Conservation (phyloP, 1,140 invertebrate species). For the Lysiphlebus fabarum region DNA sequence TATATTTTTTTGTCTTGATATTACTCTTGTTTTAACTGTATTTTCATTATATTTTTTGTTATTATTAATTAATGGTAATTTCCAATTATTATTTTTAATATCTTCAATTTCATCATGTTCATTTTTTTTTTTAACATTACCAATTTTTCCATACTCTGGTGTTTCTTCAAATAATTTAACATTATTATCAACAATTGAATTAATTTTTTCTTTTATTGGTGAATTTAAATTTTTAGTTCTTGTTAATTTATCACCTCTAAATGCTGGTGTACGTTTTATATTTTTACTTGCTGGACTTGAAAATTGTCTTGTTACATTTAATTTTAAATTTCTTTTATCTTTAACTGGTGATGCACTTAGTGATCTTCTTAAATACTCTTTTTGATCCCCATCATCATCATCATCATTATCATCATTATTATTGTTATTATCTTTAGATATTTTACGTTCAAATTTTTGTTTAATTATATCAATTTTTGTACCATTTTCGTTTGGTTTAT, state of each 20-base stretch:
- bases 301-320: conserved; percentile 49
- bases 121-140: conserved; percentile 51
- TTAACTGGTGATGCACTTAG: conserved; percentile 27
- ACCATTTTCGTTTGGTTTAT: conserved; percentile 24
- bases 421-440: too few species aligned
- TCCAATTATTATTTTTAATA: conserved; percentile 45
- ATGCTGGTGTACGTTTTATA: conserved; percentile 62
- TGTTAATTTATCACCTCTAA: conserved; percentile 57
- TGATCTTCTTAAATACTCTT: conserved; percentile 22
- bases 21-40: conserved; percentile 26
- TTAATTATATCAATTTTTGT: conserved; percentile 28
- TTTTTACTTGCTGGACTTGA: conserved; percentile 58
- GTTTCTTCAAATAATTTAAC: conserved; percentile 32
- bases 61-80: conserved; percentile 32
- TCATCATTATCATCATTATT: conserved; percentile 4
- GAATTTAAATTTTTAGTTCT: conserved; percentile 32
- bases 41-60: conserved; percentile 44
- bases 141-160: conserved; percentile 47
- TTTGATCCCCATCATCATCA: neutral
- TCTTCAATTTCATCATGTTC: conserved; percentile 21
- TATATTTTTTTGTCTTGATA: conserved; percentile 31
- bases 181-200: conserved; percentile 27
- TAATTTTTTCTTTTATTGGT: conserved; percentile 33
- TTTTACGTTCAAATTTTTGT: conserved; percentile 26
- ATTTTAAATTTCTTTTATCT: conserved; percentile 28